These are phyloP conservation scores for Rhimphoctona megacephalus DNA, from an alignment of 2,888 invertebrate species.

Conservation along the genomic window DNA sequence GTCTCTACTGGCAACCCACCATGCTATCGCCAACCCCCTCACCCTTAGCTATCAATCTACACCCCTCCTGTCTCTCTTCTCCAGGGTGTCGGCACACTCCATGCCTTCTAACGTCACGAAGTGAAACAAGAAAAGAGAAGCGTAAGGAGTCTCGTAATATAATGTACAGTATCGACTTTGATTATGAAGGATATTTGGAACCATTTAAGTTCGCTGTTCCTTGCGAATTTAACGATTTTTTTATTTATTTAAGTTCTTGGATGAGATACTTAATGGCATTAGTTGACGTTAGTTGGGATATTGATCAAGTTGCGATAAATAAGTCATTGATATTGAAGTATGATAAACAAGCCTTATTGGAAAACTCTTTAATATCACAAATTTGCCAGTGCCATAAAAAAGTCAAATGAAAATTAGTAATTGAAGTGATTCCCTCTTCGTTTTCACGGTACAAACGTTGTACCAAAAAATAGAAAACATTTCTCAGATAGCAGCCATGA, in stretches of 20 bases:
- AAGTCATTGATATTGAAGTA: neutral
- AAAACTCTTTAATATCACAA: too few species aligned
- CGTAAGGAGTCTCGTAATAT: neutral
- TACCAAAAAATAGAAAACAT: neutral
- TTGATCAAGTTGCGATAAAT: neutral
- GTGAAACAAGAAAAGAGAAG: conserved; percentile 4
- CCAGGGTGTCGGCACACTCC: neutral
- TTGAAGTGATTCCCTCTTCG: neutral
- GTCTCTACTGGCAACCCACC: conserved; percentile 61
- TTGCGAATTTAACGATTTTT: neutral
- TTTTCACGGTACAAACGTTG: neutral
- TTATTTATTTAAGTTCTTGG: neutral
- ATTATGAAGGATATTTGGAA: neutral
- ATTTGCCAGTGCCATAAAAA: neutral
- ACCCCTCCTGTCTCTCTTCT: neutral
- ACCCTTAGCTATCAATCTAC: conserved; percentile 33
- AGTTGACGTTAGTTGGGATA: neutral
- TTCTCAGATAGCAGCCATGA: neutral
- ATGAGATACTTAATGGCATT: neutral
- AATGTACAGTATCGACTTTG: neutral
- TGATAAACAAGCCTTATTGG: too few species aligned
- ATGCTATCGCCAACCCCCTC: neutral
- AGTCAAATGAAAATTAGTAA: neutral
- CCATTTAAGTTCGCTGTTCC: neutral
- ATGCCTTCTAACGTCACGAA: neutral